These are phyloP conservation scores for Ashinkailepas kermadecensis DNA, from an alignment of 2,888 invertebrate species.

Conservation along the genomic window DNA sequence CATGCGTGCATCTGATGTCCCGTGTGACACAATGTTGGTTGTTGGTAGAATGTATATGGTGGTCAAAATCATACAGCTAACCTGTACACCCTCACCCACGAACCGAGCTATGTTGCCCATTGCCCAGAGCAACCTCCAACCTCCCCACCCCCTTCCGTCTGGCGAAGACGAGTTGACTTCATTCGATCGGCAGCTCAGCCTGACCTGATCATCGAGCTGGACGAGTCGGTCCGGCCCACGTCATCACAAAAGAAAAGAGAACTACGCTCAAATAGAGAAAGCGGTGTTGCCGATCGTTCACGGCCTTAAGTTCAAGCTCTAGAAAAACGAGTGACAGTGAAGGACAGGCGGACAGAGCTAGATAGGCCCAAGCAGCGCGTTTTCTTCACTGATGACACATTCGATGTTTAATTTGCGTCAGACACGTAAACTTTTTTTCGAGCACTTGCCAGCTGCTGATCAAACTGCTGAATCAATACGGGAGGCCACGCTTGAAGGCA, in stretches of 20 bases:
- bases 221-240: no score
- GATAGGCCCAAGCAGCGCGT: background rate
- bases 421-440: background rate
- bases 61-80: no score
- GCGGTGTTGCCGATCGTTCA: background rate
- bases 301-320: background rate
- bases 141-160: no score
- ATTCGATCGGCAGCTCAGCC: no score
- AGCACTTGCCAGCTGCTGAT: background rate
- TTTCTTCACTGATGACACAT: background rate
- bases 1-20: no score
- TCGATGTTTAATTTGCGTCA: background rate
- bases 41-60: no score
- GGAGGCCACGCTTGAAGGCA: background rate
- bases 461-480: background rate
- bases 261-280: background rate
- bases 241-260: background rate
- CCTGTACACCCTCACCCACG: no score
- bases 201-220: no score
- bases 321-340: background rate
- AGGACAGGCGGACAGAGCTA: background rate
- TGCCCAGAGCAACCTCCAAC: no score
- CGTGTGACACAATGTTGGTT: no score
- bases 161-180: no score
- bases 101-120: no score